phyloP scores from a whole-genome alignment of 2,797 vertebrate genomes.

The Leptodactylus fallax region DNA sequence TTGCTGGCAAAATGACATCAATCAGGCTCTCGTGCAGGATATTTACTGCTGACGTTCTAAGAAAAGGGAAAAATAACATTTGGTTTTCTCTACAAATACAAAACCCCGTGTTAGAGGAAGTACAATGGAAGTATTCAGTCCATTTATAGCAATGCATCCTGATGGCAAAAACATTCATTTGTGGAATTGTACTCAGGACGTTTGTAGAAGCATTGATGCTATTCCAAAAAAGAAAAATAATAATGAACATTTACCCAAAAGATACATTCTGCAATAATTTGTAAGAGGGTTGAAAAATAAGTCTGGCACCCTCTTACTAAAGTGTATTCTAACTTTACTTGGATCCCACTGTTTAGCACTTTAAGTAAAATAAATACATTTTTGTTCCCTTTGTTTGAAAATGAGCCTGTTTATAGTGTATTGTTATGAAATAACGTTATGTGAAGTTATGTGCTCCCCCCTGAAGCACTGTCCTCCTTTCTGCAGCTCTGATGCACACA shows the following conservation, averaged over 20 bases:
- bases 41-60: conserved; percentile 36
- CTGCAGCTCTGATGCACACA: too few relatives aligned
- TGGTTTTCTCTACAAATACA: conserved; percentile 40
- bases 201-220: not conserved
- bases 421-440: too few relatives aligned
- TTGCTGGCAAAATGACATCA: conserved; percentile 47
- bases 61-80: conserved; percentile 41
- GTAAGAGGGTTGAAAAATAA: too few relatives aligned
- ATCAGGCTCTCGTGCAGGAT: conserved; percentile 38
- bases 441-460: too few relatives aligned
- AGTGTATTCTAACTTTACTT: too few relatives aligned
- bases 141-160: conserved; percentile 35
- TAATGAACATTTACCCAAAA: not conserved
- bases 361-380: too few relatives aligned
- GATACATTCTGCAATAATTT: not conserved
- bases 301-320: too few relatives aligned
- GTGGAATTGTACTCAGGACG: not conserved
- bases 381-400: too few relatives aligned
- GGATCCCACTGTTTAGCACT: too few relatives aligned
- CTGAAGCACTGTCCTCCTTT: too few relatives aligned
- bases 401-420: too few relatives aligned
- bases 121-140: conserved; percentile 26
- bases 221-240: not conserved
- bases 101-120: conserved; percentile 24
- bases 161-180: conserved; percentile 25